Base-by-base conservation (phyloP, 2,888 invertebrate species). In the Melikaiella ostensackeni region DNA sequence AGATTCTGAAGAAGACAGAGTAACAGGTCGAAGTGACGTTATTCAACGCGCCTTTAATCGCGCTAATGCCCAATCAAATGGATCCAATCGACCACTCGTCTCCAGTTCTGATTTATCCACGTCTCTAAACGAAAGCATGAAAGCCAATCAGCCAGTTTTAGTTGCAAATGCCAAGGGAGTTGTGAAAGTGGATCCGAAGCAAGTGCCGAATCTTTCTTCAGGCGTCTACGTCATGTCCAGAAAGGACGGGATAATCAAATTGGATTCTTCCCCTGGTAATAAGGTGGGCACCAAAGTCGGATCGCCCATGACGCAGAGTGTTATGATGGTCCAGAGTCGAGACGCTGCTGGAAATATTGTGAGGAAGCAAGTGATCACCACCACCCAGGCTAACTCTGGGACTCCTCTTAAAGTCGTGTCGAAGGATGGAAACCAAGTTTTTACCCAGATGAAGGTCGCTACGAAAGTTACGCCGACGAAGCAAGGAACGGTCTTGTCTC, bases 151-250 rank as follows among this genome's bases (percentile, higher is more conserved):
- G 87, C 92, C 78, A 82, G 91, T 89, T n/a, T 84, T 93, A 38
- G 92, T 93, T 11, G 93, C 93, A 0, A 93, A 93, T 82, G 92
- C 93, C 0, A 95, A 95, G 89, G 95, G 95, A 19, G 95, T 96
- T 75, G 95, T 96, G 79, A 94, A 95, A 91, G 95, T 96, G 27
- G 95, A 95, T 89, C 95, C 95, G 64, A 95, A 95, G 87, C 95
- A 95, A 90, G 93, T 95, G 92, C 95, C 95, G 27, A 92, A 93
- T 59, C 87, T 93, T 75, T 92, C 93, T 84, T 92, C 93, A 85
- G 95, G 95, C 84, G 95, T 96, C 57, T 96, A 96, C 88, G 95
- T 96, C 76, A 95, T 96, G 95, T 95, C 95, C 11, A 94, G 95
- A 89, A 95, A 95, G 83, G 95, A 95, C 55, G 95, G 95, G 61